Evolutionary conservation across 1,140 invertebrate species (phyloP).

Genomic region (Tribolium madens): DNA sequence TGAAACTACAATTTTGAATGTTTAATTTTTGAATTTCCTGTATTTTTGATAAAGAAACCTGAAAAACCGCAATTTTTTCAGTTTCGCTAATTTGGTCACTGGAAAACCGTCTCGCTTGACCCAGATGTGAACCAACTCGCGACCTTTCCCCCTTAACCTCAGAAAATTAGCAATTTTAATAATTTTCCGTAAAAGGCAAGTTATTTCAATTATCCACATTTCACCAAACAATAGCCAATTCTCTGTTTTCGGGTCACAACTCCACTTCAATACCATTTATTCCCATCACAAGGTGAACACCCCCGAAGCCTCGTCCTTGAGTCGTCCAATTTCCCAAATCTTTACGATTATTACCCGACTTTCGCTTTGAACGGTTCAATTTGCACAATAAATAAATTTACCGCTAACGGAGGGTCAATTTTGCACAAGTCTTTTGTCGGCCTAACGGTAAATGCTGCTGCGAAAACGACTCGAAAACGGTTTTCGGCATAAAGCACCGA

Average conservation of each 20-base stretch:
- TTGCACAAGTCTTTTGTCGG: slow-evolving; percentile 33
- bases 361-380: slow-evolving; percentile 34
- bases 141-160: not conserved
- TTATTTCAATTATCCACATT: not conserved
- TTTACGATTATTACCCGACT: slow-evolving; percentile 19
- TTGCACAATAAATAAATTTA: slow-evolving; percentile 28
- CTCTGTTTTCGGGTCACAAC: not conserved
- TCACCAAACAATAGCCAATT: not conserved
- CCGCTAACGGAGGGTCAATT: slow-evolving; percentile 20
- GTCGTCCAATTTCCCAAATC: not conserved
- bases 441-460: slow-evolving; percentile 15
- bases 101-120: not conserved
- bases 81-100: too few relatives aligned
- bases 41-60: too few relatives aligned
- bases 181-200: not conserved
- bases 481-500: not conserved
- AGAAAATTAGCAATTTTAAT: not conserved
- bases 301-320: not conserved
- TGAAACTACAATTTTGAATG: too few relatives aligned
- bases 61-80: too few relatives aligned
- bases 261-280: not conserved
- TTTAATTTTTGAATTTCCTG: too few relatives aligned
- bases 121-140: not conserved
- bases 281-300: not conserved
- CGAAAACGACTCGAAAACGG: too few relatives aligned